Evolutionary conservation across 2,797 vertebrate species (phyloP).

Genomic region (Centropyge bicolor): DNA sequence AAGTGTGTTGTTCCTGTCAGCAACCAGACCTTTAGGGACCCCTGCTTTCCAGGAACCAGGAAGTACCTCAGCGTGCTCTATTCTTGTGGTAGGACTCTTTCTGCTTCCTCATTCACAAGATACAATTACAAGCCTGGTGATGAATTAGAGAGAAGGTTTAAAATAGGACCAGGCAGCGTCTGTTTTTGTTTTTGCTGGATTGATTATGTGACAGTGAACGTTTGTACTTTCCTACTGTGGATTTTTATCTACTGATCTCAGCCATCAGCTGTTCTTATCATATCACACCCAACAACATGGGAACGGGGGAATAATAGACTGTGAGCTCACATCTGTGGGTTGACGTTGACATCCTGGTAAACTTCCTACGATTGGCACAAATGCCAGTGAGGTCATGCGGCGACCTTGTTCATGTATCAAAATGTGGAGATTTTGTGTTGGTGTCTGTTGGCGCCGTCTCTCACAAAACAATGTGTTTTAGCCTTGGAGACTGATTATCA

Average conservation of each 20-base stretch:
- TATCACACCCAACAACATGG: slow-evolving; percentile 44
- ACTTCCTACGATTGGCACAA: slow-evolving; percentile 77
- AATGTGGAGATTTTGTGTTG: slow-evolving; percentile 29
- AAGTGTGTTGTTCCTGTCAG: slow-evolving; percentile 89
- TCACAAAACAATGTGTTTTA: slow-evolving; percentile 43
- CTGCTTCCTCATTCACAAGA: slow-evolving; percentile 43
- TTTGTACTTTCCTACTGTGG: slow-evolving; percentile 38
- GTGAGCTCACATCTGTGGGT: slow-evolving; percentile 50
- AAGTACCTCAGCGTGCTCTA: slow-evolving; percentile 95
- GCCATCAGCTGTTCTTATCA: slow-evolving; percentile 51
- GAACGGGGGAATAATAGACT: slow-evolving; percentile 50
- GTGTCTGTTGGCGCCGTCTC: slow-evolving; percentile 32
- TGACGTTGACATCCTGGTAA: slow-evolving; percentile 72
- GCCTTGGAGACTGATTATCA: slow-evolving; percentile 34
- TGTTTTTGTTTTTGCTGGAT: slow-evolving; percentile 32
- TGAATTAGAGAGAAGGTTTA: background rate
- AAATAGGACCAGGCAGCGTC: slow-evolving; percentile 13
- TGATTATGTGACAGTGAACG: slow-evolving; percentile 22
- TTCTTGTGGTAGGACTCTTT: slow-evolving; percentile 90
- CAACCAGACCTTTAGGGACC: slow-evolving; percentile 91
- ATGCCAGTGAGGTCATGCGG: slow-evolving; percentile 68
- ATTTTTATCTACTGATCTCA: slow-evolving; percentile 61
- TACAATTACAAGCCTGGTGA: slow-evolving; percentile 14
- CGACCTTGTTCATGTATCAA: slow-evolving; percentile 47
- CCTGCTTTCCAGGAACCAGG: slow-evolving; percentile 92